Percentiles rank a stretch among this genome's conserved stretches.
Conservation (phyloP, 2,888 invertebrate species). For the Tachina grossa region DNA sequence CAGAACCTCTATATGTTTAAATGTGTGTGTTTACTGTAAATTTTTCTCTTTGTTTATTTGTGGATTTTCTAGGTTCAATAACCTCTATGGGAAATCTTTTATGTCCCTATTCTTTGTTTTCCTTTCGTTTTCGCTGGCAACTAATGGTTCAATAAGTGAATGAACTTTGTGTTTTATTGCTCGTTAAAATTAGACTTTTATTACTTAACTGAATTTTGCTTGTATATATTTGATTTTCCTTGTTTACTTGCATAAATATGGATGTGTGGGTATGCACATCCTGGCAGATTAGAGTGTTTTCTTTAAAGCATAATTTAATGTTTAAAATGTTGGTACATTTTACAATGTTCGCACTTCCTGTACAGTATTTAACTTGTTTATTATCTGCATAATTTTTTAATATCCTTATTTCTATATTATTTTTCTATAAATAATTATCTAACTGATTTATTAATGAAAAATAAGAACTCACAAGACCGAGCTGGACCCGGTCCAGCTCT, state of each 20-base stretch:
- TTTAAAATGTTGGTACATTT: background rate
- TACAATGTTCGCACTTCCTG: no score
- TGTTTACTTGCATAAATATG: background rate
- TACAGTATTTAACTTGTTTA: no score
- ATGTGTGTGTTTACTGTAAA: background rate
- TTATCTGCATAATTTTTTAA: no score
- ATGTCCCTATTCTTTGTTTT: conserved; percentile 19
- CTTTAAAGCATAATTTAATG: conserved; percentile 48
- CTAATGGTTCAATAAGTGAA: conserved; percentile 32
- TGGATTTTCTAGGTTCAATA: conserved; percentile 58
- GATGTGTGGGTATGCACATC: background rate
- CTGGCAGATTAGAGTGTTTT: background rate
- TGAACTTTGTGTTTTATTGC: conserved; percentile 27
- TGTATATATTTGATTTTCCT: background rate
- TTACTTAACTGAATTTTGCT: background rate
- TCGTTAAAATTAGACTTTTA: conserved; percentile 12
- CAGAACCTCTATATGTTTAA: no score
- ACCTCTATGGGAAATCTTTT: conserved; percentile 55
- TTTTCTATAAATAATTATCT: no score
- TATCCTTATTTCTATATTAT: no score
- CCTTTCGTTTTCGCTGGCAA: conserved; percentile 57
- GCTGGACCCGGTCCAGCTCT: no score
- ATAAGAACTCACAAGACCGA: no score
- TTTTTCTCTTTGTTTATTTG: conserved; percentile 27
- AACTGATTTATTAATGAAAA: no score